Base-by-base conservation (phyloP, 2,888 invertebrate genomes). In the Phengaris arion region DNA sequence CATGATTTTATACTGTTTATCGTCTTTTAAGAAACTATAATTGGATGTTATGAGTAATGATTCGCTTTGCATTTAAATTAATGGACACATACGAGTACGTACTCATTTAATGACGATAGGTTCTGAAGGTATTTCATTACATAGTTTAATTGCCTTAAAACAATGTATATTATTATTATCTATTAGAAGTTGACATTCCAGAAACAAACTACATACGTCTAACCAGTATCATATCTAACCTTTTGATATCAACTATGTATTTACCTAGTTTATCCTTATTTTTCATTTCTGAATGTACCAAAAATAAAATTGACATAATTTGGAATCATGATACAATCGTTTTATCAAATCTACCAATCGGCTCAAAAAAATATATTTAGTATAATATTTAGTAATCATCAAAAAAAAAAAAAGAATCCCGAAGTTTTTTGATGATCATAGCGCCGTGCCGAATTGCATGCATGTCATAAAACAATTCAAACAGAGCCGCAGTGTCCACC, bases 381-480 rank as follows among this genome's bases (percentile, higher is more conserved):
- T n/a, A n/a, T n/a, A n/a, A n/a, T 12, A 48, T 51, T 22, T 48
- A 35, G 52, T 57, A 22, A 22, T 15, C 70, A 69, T 48, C 46
- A 12, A 0, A 45, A 52, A 54, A 72, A 70, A 45, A 12, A 22
- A 52, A 45, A 12, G 12, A 52, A 12, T 54, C 45, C 54, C 13
- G 8, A 54, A 22, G 46, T 75, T 55, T 46, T 68, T 75, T 7
- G 12, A n/a, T 35, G 15, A 76, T 76, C 59, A 59, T 73, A 80
- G 79, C 79, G 82, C 83, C 79, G 79, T 81, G 78, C 76, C 80
- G 78, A 84, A 82, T 82, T 81, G 82, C 81, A 83, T 83, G 82
- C 81, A 83, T 83, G 77, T 81, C 83, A 84, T 85, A 86, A 88
- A 86, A 81, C 81, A 85, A 79, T 81, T 80, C 81, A 83, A 85